Evolutionary conservation across 2,888 invertebrate genomes (phyloP).

Genomic region (Sinhomidia bicolor): DNA sequence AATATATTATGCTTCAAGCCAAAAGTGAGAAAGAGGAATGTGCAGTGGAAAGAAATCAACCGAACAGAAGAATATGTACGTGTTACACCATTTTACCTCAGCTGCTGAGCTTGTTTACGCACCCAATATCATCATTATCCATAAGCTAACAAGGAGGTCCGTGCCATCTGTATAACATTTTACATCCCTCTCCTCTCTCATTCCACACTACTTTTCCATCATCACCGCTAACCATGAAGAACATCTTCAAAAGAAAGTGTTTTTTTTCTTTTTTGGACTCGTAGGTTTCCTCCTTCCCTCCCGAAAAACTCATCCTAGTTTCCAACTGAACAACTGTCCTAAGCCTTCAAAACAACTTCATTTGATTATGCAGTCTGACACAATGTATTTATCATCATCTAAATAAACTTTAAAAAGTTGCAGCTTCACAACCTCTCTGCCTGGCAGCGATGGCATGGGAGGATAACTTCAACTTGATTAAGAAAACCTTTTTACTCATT

Average conservation of each 20-base stretch:
- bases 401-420: neutral
- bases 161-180: neutral
- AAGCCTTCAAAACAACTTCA: conserved; percentile 35
- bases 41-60: neutral
- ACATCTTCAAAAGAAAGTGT: neutral
- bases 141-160: conserved; percentile 30
- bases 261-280: neutral
- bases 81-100: neutral
- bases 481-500: neutral
- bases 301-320: neutral
- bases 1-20: neutral
- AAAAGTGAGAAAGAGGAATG: neutral
- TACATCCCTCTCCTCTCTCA: neutral
- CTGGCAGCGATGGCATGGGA: neutral
- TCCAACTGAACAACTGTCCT: neutral
- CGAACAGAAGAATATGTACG: neutral
- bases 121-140: neutral
- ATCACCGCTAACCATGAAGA: neutral
- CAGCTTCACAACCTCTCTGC: neutral
- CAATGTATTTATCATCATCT: conserved; percentile 23
- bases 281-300: neutral
- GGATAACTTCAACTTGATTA: neutral
- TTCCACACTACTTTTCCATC: neutral
- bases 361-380: conserved; percentile 3
- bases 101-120: neutral